Evolutionary conservation across 2,797 vertebrate species (phyloP).

Genomic region (Pangasius mekongensis): DNA sequence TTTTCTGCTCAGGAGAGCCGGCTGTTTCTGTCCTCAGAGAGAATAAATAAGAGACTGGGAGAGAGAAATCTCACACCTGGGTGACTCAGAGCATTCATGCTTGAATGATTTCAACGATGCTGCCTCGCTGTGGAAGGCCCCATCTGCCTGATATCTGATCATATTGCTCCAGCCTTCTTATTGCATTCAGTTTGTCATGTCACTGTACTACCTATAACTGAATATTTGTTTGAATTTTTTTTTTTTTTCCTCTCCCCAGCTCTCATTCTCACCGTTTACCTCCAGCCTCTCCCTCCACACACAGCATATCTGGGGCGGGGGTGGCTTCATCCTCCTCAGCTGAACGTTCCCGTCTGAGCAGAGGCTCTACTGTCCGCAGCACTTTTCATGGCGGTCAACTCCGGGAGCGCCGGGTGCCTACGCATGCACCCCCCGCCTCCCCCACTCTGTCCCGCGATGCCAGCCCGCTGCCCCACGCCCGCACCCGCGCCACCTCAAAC

Average conservation of each 20-base stretch:
- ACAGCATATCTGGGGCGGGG: slow-evolving; percentile 84
- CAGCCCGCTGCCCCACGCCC: slow-evolving; percentile 81
- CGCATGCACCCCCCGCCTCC: slow-evolving; percentile 86
- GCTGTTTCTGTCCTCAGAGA: slow-evolving; percentile 26
- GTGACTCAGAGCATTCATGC: slow-evolving; percentile 48
- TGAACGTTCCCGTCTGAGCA: slow-evolving; percentile 85
- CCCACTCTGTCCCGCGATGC: slow-evolving; percentile 88
- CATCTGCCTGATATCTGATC: slow-evolving; percentile 39
- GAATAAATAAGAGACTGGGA: slow-evolving; percentile 62
- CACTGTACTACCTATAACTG: neutral
- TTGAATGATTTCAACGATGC: slow-evolving; percentile 9
- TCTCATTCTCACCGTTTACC: slow-evolving; percentile 81
- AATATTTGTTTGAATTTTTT: neutral
- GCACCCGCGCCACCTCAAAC: slow-evolving; percentile 88
- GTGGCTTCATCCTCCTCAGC: slow-evolving; percentile 78
- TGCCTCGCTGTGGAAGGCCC: neutral
- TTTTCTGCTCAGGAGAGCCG: slow-evolving; percentile 28
- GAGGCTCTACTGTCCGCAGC: slow-evolving; percentile 89
- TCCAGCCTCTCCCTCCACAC: slow-evolving; percentile 89
- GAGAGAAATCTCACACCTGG: slow-evolving; percentile 37
- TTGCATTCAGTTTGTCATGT: slow-evolving; percentile 13
- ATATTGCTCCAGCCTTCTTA: neutral
- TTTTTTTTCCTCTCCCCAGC: slow-evolving; percentile 63
- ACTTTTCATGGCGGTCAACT: slow-evolving; percentile 93
- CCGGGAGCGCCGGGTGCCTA: slow-evolving; percentile 82